Conservation (phyloP, 2,888 invertebrate species). For the Macaria notata region DNA sequence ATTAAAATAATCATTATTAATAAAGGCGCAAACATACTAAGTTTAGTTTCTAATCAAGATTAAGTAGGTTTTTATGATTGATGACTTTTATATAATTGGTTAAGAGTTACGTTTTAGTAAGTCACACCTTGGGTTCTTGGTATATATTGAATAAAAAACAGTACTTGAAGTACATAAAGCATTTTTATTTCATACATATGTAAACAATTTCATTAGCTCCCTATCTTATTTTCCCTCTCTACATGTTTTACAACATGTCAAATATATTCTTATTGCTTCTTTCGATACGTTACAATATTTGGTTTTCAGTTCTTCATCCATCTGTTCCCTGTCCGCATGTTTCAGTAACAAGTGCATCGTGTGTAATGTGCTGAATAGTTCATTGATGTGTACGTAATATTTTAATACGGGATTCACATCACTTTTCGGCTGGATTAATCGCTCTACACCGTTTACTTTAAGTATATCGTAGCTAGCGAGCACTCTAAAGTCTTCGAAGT, state of each 20-base stretch:
- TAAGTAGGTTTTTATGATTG: too few relatives aligned
- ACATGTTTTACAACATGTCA: constrained; percentile 57
- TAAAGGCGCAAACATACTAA: too few relatives aligned
- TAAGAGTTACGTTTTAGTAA: too few relatives aligned
- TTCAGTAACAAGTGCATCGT: constrained; percentile 64
- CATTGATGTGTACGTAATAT: constrained; percentile 59
- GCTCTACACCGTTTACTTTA: constrained; percentile 47
- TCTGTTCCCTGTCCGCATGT: constrained; percentile 54
- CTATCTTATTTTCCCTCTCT: constrained; percentile 24
- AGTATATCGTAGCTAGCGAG: constrained; percentile 60
- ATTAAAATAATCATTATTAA: too few relatives aligned
- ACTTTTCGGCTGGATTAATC: constrained; percentile 54
- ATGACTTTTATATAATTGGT: too few relatives aligned
- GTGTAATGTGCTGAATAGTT: constrained; percentile 63
- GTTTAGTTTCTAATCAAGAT: too few relatives aligned
- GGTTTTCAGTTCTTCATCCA: constrained; percentile 58
- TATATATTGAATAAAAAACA: too few relatives aligned
- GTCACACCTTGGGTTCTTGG: too few relatives aligned
- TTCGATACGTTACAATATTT: constrained; percentile 70
- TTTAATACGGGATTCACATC: constrained; percentile 44
- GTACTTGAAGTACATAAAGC: too few relatives aligned
- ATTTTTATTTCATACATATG: too few relatives aligned
- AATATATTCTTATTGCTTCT: constrained; percentile 64
- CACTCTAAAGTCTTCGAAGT: constrained; percentile 62
- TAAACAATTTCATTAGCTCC: too few relatives aligned